These are phyloP conservation scores for Pyrochroa serraticornis DNA, from an alignment of 2,888 invertebrate species.

Conservation along the genomic window DNA sequence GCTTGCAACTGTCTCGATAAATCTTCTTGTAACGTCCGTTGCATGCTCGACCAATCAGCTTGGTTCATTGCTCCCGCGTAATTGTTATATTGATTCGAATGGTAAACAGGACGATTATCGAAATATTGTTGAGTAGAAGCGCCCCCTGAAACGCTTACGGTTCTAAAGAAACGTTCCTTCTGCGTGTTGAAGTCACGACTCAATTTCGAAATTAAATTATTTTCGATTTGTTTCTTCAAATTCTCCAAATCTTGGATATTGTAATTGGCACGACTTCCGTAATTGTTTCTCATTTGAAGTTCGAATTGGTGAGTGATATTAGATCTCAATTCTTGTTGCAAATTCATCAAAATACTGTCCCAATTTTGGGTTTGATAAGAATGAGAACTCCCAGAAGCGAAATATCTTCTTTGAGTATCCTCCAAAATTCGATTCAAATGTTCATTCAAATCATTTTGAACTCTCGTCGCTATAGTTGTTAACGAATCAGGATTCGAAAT, in stretches of 20 bases:
- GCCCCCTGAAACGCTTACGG: neutral
- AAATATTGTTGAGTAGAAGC: neutral
- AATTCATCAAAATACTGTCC: constrained; percentile 43
- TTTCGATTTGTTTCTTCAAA: constrained; percentile 49
- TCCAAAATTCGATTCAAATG: constrained; percentile 46
- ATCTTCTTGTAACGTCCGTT: constrained; percentile 43
- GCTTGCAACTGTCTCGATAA: constrained; percentile 49
- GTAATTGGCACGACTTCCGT: constrained; percentile 42
- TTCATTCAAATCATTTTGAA: constrained; percentile 48
- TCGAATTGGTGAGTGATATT: constrained; percentile 51
- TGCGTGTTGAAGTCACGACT: constrained; percentile 41
- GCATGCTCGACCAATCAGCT: constrained; percentile 36
- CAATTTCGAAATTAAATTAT: constrained; percentile 48
- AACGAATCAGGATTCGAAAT: constrained; percentile 44
- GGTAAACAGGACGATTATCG: constrained; percentile 10
- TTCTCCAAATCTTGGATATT: constrained; percentile 50
- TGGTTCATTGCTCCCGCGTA: constrained; percentile 16
- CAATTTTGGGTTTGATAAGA: constrained; percentile 35
- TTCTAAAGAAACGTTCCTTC: constrained; percentile 19
- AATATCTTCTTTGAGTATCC: constrained; percentile 41
- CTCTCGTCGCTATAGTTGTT: constrained; percentile 47
- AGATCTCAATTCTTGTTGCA: constrained; percentile 47
- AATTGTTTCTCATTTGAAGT: constrained; percentile 46
- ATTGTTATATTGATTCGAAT: constrained; percentile 6
- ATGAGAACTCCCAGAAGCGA: constrained; percentile 34